These are phyloP conservation scores for Chaenogobius annularis DNA, from an alignment of 2,113 vertebrate species.

Conservation along the genomic window DNA sequence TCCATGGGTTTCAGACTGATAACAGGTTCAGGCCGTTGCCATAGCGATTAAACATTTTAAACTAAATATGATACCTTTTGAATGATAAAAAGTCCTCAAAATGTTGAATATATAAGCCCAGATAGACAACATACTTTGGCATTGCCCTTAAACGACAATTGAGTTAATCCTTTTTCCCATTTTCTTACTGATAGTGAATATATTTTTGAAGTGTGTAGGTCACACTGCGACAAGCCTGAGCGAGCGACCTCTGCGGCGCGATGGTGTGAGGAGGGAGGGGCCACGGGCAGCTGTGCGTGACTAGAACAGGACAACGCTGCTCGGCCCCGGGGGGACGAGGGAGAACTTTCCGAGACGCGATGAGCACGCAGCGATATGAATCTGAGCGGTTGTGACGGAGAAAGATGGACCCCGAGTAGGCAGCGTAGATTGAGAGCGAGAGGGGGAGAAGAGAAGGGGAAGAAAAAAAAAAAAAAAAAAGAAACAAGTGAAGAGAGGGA, in stretches of 20 bases:
- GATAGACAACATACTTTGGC: too few relatives aligned
- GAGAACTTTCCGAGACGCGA: conserved; percentile 55
- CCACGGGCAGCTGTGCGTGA: conserved; percentile 65
- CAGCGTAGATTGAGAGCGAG: conserved; percentile 38
- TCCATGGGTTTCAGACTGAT: too few relatives aligned
- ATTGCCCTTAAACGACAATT: too few relatives aligned
- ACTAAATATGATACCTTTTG: too few relatives aligned
- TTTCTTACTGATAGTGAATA: neutral
- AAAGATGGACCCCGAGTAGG: conserved; percentile 72
- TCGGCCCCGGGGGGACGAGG: conserved; percentile 54
- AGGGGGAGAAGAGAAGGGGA: neutral
- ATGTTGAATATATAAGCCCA: too few relatives aligned
- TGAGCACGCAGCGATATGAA: conserved; percentile 65
- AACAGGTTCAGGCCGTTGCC: too few relatives aligned
- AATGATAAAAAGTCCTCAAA: too few relatives aligned
- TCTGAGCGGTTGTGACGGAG: conserved; percentile 74
- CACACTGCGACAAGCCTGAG: neutral
- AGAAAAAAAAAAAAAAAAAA: conserved; percentile 39
- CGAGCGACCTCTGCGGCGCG: conserved; percentile 13
- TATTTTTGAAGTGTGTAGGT: conserved; percentile 2
- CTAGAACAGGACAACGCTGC: conserved; percentile 72
- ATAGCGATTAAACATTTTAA: too few relatives aligned
- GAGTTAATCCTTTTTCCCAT: too few relatives aligned
- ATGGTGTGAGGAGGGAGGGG: conserved; percentile 26
- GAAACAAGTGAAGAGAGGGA: conserved; percentile 38